Evolutionary conservation across 1,140 invertebrate genomes (phyloP).

Genomic region (Hylyphantes graminicola): DNA sequence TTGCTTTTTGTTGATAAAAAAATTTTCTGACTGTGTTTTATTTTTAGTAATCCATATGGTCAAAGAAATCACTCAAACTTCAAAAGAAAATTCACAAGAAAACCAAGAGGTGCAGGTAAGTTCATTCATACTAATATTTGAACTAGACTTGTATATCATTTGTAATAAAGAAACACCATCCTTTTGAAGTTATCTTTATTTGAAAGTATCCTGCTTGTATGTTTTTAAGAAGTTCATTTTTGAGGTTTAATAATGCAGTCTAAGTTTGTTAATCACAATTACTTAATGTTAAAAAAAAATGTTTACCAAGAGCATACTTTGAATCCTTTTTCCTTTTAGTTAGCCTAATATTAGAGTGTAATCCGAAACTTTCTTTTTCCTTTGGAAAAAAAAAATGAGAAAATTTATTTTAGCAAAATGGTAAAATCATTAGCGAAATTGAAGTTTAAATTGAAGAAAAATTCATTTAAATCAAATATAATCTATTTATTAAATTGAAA

Average conservation of each 20-base stretch:
- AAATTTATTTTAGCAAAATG: too few relatives aligned
- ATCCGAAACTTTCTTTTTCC: too few relatives aligned
- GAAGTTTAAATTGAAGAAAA: too few relatives aligned
- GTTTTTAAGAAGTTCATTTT: background rate
- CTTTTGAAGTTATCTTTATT: background rate
- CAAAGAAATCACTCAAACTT: constrained; percentile 5
- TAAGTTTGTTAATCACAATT: background rate
- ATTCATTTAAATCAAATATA: too few relatives aligned
- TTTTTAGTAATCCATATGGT: constrained; percentile 16
- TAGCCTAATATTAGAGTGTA: too few relatives aligned
- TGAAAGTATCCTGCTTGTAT: background rate
- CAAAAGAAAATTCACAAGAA: constrained; percentile 6
- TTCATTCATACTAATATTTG: background rate
- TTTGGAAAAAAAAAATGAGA: too few relatives aligned
- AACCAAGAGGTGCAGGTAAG: background rate
- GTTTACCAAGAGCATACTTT: too few relatives aligned
- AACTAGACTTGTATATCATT: background rate
- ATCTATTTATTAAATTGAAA: too few relatives aligned
- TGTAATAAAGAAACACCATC: too few relatives aligned
- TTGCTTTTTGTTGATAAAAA: too few relatives aligned
- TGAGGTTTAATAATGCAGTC: background rate
- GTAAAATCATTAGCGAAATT: too few relatives aligned
- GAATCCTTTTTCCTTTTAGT: too few relatives aligned
- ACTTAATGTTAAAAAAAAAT: background rate
- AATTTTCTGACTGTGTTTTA: background rate